A percentile compares a stretch with the other conserved stretches of the same genome.
phyloP scores from a whole-genome alignment of 2,797 vertebrate genomes.

The Naso thynnoides region DNA sequence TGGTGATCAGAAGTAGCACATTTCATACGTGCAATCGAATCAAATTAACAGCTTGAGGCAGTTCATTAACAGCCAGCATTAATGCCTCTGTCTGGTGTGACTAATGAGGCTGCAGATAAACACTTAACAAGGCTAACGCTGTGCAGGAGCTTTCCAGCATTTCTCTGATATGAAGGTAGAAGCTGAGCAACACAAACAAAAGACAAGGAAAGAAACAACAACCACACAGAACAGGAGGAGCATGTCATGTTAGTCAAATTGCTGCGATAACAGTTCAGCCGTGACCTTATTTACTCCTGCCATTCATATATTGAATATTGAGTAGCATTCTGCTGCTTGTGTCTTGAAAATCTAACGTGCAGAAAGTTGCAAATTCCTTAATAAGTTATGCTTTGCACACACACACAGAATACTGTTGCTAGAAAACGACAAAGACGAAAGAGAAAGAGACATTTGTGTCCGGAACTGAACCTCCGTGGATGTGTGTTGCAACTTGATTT shows the following conservation, averaged over 20 bases:
- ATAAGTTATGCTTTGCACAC: conserved; percentile 5
- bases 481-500: not conserved
- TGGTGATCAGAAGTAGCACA: conserved; percentile 51
- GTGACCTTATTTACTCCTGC: conserved; percentile 4
- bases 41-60: conserved; percentile 61
- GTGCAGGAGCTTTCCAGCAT: conserved; percentile 25
- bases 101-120: conserved; percentile 68
- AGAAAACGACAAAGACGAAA: not conserved
- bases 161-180: conserved; percentile 15
- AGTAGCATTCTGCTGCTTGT: not conserved
- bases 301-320: conserved; percentile 2
- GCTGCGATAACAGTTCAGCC: not conserved
- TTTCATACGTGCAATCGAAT: conserved; percentile 58
- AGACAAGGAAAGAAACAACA: conserved; percentile 6
- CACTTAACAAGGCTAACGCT: conserved; percentile 50
- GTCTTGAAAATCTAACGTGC: not conserved
- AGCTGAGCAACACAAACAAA: conserved; percentile 14
- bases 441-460: not conserved
- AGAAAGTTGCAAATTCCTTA: not conserved
- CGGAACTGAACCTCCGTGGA: not conserved
- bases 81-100: conserved; percentile 62
- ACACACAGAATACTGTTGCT: not conserved
- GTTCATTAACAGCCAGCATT: conserved; percentile 61
- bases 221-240: not conserved
- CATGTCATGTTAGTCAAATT: too few species aligned